Conservation (phyloP, 2,113 vertebrate genomes). For the Bathybates hornii region DNA sequence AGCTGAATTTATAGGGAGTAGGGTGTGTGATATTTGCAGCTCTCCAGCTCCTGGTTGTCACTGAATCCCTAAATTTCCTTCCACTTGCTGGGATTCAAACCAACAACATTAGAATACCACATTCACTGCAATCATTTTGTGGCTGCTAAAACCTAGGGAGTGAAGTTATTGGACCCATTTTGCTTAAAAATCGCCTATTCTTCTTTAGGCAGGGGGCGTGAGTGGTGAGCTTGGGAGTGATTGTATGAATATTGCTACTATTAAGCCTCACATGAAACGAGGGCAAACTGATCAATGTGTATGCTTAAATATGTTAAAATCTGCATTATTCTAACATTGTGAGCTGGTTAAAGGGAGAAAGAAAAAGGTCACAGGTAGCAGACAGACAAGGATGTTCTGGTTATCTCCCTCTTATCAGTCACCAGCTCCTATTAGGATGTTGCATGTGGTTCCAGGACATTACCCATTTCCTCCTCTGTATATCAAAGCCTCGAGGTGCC, state of each 20-base stretch:
- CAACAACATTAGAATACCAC: background rate
- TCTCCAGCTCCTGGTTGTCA: conserved; percentile 41
- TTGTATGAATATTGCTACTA: background rate
- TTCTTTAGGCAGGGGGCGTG: background rate
- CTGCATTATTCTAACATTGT: background rate
- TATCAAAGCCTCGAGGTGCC: conserved; percentile 56
- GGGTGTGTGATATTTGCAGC: conserved; percentile 41
- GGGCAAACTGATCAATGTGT: background rate
- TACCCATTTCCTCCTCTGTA: conserved; percentile 70
- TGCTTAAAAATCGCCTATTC: background rate
- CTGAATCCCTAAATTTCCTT: conserved; percentile 29
- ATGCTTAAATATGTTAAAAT: background rate
- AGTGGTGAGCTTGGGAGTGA: background rate
- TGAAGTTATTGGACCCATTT: background rate
- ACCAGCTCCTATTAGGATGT: conserved; percentile 61
- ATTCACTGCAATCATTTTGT: background rate
- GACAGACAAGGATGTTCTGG: conserved; percentile 29
- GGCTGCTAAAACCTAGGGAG: background rate
- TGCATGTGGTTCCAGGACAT: conserved; percentile 69
- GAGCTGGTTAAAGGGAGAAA: background rate
- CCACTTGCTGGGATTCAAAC: conserved; percentile 14
- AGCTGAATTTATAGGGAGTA: conserved; percentile 47
- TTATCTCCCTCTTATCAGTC: conserved; percentile 64
- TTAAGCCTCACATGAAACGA: background rate
- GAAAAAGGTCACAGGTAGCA: conserved; percentile 4